A percentile compares a stretch with the other conserved stretches of the same genome.
Conservation (phyloP, 2,888 invertebrate genomes). For the Xanthorhoe spadicearia region DNA sequence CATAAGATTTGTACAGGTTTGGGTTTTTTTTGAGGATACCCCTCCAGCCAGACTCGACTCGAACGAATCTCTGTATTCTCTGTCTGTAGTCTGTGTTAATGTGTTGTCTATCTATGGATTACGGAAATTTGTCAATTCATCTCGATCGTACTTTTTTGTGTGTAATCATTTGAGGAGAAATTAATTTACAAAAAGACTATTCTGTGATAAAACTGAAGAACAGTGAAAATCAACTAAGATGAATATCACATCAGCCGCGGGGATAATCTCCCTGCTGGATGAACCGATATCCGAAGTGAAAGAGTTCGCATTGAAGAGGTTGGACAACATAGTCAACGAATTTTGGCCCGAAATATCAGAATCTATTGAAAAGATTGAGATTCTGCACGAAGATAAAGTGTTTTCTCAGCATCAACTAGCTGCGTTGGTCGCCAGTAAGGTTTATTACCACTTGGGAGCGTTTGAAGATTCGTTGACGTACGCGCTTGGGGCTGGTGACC, state of each 20-base stretch:
- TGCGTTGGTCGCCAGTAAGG: slow-evolving; percentile 98
- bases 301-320: slow-evolving; percentile 95
- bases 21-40: slow-evolving; percentile 6
- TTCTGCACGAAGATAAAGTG: slow-evolving; percentile 95
- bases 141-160: slow-evolving; percentile 63
- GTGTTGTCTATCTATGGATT: slow-evolving; percentile 51
- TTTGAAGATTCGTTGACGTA: slow-evolving; percentile 99
- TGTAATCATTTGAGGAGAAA: slow-evolving; percentile 51
- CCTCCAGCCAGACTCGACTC: background rate
- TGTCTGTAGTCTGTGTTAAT: too few species aligned
- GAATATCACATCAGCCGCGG: slow-evolving; percentile 88
- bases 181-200: slow-evolving; percentile 35
- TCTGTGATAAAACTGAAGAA: slow-evolving; percentile 12
- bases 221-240: slow-evolving; percentile 58
- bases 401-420: slow-evolving; percentile 96
- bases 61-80: too few species aligned
- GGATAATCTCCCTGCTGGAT: slow-evolving; percentile 97
- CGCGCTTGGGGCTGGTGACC: slow-evolving; percentile 96
- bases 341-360: slow-evolving; percentile 99
- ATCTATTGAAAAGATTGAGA: slow-evolving; percentile 98
- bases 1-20: background rate
- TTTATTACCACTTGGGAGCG: slow-evolving; percentile 98
- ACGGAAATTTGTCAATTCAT: slow-evolving; percentile 80
- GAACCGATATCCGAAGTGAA: slow-evolving; percentile 97
- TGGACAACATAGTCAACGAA: slow-evolving; percentile 97